Evolutionary conservation across 2,113 vertebrate genomes (phyloP), one percentile per base, ranked within the genome.

Genomic region (Zootoca vivipara): DNA sequence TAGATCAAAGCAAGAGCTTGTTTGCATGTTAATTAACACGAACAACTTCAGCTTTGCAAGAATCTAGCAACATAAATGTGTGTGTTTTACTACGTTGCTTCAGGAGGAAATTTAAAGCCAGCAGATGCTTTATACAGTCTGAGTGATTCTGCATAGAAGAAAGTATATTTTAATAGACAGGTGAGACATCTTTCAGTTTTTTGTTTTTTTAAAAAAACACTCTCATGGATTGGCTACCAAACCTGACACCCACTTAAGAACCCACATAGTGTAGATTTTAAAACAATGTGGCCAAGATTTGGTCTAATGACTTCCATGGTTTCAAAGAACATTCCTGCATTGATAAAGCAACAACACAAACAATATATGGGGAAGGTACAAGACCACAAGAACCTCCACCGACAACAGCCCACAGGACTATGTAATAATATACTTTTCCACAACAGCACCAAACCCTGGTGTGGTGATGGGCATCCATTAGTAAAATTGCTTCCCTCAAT

Each of bases 11-110:
- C 40, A 78, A 78, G 56, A 15, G 74, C 8, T 65, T 77, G 72
- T 78, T 85, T 78, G 58, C 38, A 65, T 78, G 73, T 65, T 65
- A 67, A 85, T 85, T 78, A 75, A 75, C 72, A 77, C 40, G 38
- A 46, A 78, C 58, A 67, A 46, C 58, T 77, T 85, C 73, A 78
- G 35, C 62, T 42, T 78, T 78, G 5, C 35, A 65, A 85, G 58
- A 65, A 56, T 77, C 42, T 75, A 64, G 35, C 7, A 42, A 10
- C 35, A 85, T 7, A 38, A 67, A 20, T 56, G 35, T n/a, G 33
- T 82, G 18, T 56, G 42, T 3, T 84, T 5, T 24, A 85, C n/a
- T 65, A 35, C 72, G 40, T 42, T 38, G 52, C 46, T 85, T 46
- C n/a, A 33, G 58, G 58, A 56, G 18, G 2, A 20, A 62, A 62